Conservation (phyloP, 1,140 invertebrate genomes). For the Drosophila quadrilineata region DNA sequence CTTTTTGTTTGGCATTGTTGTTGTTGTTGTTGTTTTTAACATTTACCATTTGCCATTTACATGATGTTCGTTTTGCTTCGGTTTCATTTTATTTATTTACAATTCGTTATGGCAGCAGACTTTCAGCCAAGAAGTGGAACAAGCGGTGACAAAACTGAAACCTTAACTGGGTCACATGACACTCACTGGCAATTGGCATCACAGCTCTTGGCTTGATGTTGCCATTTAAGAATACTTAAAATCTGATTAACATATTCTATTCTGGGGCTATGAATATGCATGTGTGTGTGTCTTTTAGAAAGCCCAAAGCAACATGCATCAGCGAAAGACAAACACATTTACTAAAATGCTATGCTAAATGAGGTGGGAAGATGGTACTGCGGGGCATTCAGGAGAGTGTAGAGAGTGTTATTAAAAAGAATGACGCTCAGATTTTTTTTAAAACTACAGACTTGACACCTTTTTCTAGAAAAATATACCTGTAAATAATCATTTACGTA, state of each 20-base stretch:
- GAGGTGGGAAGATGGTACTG: no score
- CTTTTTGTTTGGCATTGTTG: conserved; percentile 4
- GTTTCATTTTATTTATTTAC: conserved; percentile 51
- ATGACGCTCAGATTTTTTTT: no score
- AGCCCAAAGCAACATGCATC: conserved; percentile 4
- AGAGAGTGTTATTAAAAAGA: no score
- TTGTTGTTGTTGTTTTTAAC: conserved; percentile 9
- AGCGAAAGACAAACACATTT: neutral
- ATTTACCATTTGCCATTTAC: conserved; percentile 65
- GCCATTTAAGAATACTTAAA: conserved; percentile 16
- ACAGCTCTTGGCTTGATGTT: neutral
- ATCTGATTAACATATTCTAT: conserved; percentile 33
- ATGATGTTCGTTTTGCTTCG: conserved; percentile 28
- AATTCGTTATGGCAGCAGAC: conserved; percentile 69
- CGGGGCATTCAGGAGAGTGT: no score
- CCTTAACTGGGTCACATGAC: conserved; percentile 44
- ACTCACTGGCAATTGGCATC: conserved; percentile 12
- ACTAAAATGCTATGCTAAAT: neutral
- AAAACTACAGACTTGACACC: no score
- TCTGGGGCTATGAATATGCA: neutral
- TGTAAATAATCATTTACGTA: no score
- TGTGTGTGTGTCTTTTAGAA: neutral
- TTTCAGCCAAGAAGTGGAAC: conserved; percentile 33
- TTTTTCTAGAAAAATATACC: no score
- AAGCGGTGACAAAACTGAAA: conserved; percentile 35